phyloP scores from a whole-genome alignment of 2,797 vertebrate genomes.

The Chrosomus eos region DNA sequence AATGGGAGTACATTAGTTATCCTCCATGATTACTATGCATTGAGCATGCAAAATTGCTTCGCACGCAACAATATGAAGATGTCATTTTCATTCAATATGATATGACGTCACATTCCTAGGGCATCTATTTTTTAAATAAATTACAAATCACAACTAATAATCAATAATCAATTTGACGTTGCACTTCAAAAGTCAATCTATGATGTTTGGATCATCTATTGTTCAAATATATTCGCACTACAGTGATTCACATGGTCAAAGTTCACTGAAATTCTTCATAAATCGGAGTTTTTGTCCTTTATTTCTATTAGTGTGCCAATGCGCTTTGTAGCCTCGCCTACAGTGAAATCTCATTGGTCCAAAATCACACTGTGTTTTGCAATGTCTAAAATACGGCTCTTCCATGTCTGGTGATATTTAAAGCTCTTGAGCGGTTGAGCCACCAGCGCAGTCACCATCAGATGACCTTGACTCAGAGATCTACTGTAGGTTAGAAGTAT shows the following conservation, averaged over 20 bases:
- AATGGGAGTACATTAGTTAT: not conserved
- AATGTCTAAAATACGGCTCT: conserved; percentile 53
- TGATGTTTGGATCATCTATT: not conserved
- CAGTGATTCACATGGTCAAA: not conserved
- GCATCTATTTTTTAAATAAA: not conserved
- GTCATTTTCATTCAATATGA: too few relatives aligned
- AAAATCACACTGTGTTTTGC: conserved; percentile 18
- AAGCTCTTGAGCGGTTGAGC: conserved; percentile 14
- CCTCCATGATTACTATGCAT: not conserved
- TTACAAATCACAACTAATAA: not conserved
- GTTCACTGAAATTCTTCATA: not conserved
- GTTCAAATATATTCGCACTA: not conserved
- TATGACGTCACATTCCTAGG: not conserved
- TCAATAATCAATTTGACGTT: not conserved
- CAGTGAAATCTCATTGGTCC: not conserved
- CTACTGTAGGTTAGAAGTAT: conserved; percentile 37
- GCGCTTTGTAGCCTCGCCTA: not conserved
- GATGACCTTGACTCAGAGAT: conserved; percentile 58
- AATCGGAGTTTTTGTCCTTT: not conserved
- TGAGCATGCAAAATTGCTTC: not conserved
- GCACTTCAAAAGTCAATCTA: not conserved
- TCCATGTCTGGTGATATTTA: conserved; percentile 32
- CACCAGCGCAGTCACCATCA: conserved; percentile 46
- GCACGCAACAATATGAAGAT: not conserved
- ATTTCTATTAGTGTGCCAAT: not conserved